Percentiles rank a stretch among this genome's conserved stretches.
Conservation (phyloP, 2,888 invertebrate species). For the Conus canariensis region DNA sequence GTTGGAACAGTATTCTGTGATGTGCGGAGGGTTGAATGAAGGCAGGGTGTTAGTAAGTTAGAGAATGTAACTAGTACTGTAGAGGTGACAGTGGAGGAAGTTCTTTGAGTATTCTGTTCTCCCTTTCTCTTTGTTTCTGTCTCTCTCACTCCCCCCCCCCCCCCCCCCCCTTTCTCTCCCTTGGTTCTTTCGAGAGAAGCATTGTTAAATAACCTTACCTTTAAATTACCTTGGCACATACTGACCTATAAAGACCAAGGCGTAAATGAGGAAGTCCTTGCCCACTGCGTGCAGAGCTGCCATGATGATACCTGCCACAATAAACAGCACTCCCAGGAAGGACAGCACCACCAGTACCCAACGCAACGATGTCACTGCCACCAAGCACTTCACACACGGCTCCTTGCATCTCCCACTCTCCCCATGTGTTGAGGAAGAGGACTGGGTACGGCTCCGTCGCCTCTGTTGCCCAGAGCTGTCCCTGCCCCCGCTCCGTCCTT, state of each 20-base stretch:
- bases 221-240: slow-evolving; percentile 36
- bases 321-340: slow-evolving; percentile 75
- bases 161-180: too few species aligned
- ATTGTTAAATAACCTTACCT: too few species aligned
- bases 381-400: slow-evolving; percentile 72
- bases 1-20: too few species aligned
- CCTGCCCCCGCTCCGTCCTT: neutral
- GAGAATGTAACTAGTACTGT: too few species aligned
- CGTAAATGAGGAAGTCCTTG: slow-evolving; percentile 74
- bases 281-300: slow-evolving; percentile 74
- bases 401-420: slow-evolving; percentile 65
- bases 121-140: too few species aligned
- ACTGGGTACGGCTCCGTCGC: slow-evolving; percentile 55
- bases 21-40: too few species aligned
- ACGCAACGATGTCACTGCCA: slow-evolving; percentile 73
- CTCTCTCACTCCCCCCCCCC: too few species aligned
- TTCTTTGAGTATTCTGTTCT: too few species aligned
- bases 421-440: slow-evolving; percentile 56
- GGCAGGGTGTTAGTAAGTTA: too few species aligned
- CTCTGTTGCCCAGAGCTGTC: slow-evolving; percentile 27
- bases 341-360: slow-evolving; percentile 76
- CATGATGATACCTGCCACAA: slow-evolving; percentile 76
- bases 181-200: too few species aligned
- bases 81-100: too few species aligned
- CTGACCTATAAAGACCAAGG: slow-evolving; percentile 78